phyloP scores from a whole-genome alignment of 2,113 vertebrate species.

The Ornithorhynchus anatinus region DNA sequence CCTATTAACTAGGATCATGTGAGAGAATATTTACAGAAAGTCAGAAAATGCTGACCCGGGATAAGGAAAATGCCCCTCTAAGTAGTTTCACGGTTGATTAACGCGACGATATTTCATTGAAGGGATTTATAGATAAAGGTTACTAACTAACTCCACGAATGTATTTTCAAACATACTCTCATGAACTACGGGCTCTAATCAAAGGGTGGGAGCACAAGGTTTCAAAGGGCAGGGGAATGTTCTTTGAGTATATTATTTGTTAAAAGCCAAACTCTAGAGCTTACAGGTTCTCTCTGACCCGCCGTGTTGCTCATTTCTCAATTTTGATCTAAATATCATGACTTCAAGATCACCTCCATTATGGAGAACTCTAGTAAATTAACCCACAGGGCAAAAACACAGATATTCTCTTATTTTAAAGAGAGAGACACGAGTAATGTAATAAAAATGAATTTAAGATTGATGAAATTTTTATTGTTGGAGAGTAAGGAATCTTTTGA shows the following conservation, averaged over 20 bases:
- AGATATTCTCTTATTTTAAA: slow-evolving; percentile 26
- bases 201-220: background rate
- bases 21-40: slow-evolving; percentile 64
- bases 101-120: slow-evolving; percentile 63
- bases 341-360: fast-evolving
- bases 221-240: slow-evolving; percentile 5
- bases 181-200: background rate
- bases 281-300: background rate
- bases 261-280: background rate
- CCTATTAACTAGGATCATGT: slow-evolving; percentile 67
- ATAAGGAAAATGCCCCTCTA: slow-evolving; percentile 55
- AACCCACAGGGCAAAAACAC: background rate
- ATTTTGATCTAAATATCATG: background rate
- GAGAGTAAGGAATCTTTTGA: background rate
- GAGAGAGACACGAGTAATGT: background rate
- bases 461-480: background rate
- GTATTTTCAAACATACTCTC: slow-evolving; percentile 2
- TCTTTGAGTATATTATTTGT: background rate
- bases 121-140: slow-evolving; percentile 53
- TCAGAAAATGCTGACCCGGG: slow-evolving; percentile 67
- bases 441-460: slow-evolving; percentile 35
- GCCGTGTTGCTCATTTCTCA: background rate
- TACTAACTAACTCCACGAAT: slow-evolving; percentile 47
- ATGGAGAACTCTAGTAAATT: background rate
- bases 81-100: slow-evolving; percentile 55